Percentiles rank a stretch among this genome's conserved stretches.
These are phyloP conservation scores for Leptosomus discolor DNA, from an alignment of 2,113 vertebrate species.

Conservation along the genomic window DNA sequence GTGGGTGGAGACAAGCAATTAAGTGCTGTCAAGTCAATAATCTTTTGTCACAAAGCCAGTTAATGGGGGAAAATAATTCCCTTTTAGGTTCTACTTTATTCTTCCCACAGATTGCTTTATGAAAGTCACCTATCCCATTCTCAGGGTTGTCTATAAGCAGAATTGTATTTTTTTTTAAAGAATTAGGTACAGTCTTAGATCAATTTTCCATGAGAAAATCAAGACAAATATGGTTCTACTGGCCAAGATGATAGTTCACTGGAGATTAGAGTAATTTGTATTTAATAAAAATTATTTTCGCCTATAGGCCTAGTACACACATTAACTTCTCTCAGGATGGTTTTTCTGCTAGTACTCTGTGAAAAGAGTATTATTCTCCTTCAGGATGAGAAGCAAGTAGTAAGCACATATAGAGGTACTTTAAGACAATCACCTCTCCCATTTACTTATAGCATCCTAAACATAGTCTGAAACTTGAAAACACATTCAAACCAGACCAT, in stretches of 20 bases:
- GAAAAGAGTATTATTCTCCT: not conserved
- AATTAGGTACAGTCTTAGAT: not conserved
- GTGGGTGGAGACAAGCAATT: conserved; percentile 50
- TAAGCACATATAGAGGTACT: not conserved
- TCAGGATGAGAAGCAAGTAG: not conserved
- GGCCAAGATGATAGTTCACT: not conserved
- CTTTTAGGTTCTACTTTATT: not conserved
- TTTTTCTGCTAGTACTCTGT: not conserved
- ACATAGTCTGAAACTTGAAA: not conserved
- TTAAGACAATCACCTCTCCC: not conserved
- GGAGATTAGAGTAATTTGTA: not conserved
- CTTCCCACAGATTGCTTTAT: not conserved
- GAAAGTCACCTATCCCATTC: not conserved
- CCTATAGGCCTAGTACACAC: not conserved
- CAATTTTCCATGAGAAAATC: not conserved
- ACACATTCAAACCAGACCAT: not conserved
- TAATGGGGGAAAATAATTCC: not conserved
- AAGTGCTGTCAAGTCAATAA: conserved; percentile 34
- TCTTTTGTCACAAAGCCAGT: conserved; percentile 2
- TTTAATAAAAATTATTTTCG: not conserved
- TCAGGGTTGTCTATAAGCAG: not conserved
- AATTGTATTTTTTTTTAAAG: not conserved
- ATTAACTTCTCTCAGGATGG: not conserved
- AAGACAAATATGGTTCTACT: not conserved
- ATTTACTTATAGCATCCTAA: not conserved